Base-by-base conservation (phyloP, 2,888 invertebrate species). In the Scrobipalpa atriplicella region DNA sequence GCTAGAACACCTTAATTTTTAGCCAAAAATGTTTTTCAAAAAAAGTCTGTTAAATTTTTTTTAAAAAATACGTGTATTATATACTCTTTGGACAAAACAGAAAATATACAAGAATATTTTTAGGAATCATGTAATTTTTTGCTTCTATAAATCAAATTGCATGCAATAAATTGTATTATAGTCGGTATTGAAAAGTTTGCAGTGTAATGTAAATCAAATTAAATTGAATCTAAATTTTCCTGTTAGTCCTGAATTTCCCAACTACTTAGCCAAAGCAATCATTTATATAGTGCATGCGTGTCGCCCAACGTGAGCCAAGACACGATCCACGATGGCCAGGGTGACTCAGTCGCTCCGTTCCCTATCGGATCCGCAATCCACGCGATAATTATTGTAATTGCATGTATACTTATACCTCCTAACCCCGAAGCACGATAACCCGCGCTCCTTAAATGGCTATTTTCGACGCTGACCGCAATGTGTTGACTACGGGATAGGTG, bases 391-490 rank as follows among this genome's bases (percentile, higher is more conserved):
- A 82, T 79, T 76, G 73, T 82, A 81, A 82, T 80, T 74, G 81
- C 77, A 78, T 76, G 74, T 61, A 47, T 63, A 69, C 66, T 36
- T 65, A 56, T 76, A 47, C 3, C 47, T 47, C 76, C 74, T 81
- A 80, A 86, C 84, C 81, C 78, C 78, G 75, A 77, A 74, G 75
- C 75, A 74, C 71, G 71, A 67, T 69, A 68, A 66, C 68, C 70
- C 72, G 77, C 75, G 73, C 78, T 84, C 84, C 83, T 86, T 82
- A 84, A 80, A 85, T 79, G 74, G 75, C 75, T 73, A 74, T 78
- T 79, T 73, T 73, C 72, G 72, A 75, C 71, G 71, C 64, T 75
- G 71, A 74, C 71, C 71, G 64, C 56, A 68, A 36, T 63, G 63
- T 64, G 38, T 65, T 65, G 65, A 29, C 65, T 60, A 60, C 47